Conservation (phyloP, 2,888 invertebrate genomes). For the Oegoconia quadripuncta region DNA sequence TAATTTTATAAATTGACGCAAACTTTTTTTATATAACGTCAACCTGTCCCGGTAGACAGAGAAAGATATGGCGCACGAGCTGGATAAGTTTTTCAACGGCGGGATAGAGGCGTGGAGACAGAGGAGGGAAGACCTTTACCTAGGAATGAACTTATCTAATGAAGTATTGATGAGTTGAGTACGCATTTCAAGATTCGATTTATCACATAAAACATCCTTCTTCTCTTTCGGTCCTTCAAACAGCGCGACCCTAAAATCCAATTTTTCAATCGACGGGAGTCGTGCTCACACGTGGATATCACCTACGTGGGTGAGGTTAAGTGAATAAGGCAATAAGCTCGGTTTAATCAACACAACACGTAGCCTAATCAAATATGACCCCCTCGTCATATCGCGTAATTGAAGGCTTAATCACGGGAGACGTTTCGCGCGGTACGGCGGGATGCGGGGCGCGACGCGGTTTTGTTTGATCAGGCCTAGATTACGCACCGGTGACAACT, state of each 20-base stretch:
- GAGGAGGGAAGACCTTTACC: too few species aligned
- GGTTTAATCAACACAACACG: conserved; percentile 76
- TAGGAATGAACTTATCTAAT: too few species aligned
- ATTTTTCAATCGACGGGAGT: conserved; percentile 36
- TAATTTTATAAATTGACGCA: not conserved
- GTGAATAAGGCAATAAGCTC: conserved; percentile 74
- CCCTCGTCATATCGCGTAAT: conserved; percentile 74
- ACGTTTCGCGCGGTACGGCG: conserved; percentile 51
- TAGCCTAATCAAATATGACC: conserved; percentile 77
- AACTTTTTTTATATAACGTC: not conserved
- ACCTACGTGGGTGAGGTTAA: conserved; percentile 50
- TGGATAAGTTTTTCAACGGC: too few species aligned
- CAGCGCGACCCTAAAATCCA: conserved; percentile 22
- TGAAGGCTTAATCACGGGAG: conserved; percentile 74
- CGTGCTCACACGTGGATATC: conserved; percentile 40
- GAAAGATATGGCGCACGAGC: too few species aligned
- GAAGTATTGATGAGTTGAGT: too few species aligned
- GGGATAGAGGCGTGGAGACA: too few species aligned
- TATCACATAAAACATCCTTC: too few species aligned
- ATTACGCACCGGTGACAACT: conserved; percentile 51
- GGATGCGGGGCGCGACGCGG: conserved; percentile 34
- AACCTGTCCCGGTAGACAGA: too few species aligned
- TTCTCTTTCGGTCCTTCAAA: not conserved
- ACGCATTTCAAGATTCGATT: too few species aligned
- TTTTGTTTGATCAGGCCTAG: conserved; percentile 63